phyloP scores from a whole-genome alignment of 2,113 vertebrate species.

The Apeltes quadracus region DNA sequence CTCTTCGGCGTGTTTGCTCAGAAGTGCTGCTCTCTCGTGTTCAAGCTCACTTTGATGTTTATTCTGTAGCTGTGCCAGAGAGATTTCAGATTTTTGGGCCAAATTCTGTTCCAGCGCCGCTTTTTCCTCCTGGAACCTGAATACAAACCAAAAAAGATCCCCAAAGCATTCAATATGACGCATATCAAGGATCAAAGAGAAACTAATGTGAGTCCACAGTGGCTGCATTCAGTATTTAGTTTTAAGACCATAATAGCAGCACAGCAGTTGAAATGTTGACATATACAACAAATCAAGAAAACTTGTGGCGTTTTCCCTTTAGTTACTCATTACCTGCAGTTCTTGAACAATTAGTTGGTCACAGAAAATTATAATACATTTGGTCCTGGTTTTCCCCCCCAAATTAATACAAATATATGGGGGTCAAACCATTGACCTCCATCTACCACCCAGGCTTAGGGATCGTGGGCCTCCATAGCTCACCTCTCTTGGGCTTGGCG shows the following conservation, averaged over 20 bases:
- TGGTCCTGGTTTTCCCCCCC: no score
- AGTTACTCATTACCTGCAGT: no score
- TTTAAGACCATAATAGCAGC: not conserved
- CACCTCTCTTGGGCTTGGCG: conserved; percentile 82
- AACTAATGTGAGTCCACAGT: not conserved
- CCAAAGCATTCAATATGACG: not conserved
- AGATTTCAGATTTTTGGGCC: conserved; percentile 76
- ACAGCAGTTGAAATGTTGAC: not conserved
- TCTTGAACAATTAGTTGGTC: not conserved
- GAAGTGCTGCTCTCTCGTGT: conserved; percentile 37
- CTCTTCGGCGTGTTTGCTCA: conserved; percentile 55
- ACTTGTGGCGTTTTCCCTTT: not conserved
- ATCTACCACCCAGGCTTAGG: not conserved
- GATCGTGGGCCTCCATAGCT: conserved; percentile 10
- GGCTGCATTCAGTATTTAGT: not conserved
- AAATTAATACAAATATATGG: not conserved
- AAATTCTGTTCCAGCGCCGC: conserved; percentile 75
- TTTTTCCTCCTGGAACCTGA: conserved; percentile 85
- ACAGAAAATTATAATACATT: not conserved
- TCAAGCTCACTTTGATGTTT: conserved; percentile 62
- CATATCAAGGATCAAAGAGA: not conserved
- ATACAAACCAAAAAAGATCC: not conserved
- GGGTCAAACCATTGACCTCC: not conserved
- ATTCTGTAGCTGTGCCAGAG: conserved; percentile 75
- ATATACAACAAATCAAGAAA: not conserved